A percentile compares a stretch with the other conserved stretches of the same genome.
phyloP scores from a whole-genome alignment of 1,140 invertebrate genomes.

The Hylaeus volcanicus region DNA sequence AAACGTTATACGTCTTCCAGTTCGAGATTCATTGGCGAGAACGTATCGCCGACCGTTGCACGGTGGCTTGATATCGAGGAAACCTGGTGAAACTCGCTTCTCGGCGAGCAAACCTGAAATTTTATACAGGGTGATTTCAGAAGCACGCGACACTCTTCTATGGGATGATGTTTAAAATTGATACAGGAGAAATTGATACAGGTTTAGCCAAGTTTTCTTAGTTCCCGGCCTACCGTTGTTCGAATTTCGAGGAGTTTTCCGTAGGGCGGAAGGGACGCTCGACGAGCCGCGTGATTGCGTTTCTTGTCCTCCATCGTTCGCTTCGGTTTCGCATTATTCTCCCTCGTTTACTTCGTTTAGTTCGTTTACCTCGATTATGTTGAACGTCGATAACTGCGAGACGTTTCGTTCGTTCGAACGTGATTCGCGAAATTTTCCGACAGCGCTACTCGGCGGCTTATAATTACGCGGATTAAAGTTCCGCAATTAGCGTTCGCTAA shows the following conservation, averaged over 20 bases:
- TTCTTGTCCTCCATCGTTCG: conserved; percentile 2
- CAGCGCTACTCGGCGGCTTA: background rate
- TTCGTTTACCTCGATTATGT: no score
- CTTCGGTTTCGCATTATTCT: background rate
- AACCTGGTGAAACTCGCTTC: no score
- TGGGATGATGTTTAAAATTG: no score
- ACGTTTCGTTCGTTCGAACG: background rate
- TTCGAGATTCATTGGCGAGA: background rate
- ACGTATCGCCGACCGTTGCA: no score
- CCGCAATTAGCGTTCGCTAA: conserved; percentile 17
- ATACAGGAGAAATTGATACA: no score
- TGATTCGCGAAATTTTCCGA: background rate
- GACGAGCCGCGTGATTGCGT: conserved; percentile 29
- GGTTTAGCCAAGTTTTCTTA: no score
- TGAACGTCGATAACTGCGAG: background rate
- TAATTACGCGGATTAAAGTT: conserved; percentile 34
- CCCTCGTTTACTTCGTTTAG: background rate
- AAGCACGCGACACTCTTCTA: no score
- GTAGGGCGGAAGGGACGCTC: background rate
- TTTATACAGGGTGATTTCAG: no score
- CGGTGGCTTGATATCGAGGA: no score
- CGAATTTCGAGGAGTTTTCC: conserved; percentile 31
- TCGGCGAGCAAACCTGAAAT: no score
- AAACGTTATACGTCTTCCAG: conserved; percentile 49
- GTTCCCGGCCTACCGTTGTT: background rate